phyloP scores from a whole-genome alignment of 2,113 vertebrate genomes.

The Rhea americana region DNA sequence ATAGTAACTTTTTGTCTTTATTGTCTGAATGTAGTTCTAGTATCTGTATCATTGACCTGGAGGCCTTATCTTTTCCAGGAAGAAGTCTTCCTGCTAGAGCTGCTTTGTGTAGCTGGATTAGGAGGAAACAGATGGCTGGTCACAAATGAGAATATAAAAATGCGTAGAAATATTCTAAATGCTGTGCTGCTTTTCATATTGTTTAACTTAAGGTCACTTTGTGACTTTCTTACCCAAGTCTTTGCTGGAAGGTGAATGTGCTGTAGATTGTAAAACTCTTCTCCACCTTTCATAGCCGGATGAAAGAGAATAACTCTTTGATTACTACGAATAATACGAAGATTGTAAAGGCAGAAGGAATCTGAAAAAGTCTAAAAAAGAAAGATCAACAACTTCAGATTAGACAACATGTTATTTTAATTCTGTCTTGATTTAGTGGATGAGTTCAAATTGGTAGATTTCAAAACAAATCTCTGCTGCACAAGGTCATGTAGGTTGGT shows the following conservation, averaged over 20 bases:
- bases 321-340: conserved; percentile 6
- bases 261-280: conserved; percentile 44
- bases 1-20: background rate
- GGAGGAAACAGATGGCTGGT: conserved; percentile 7
- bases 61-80: conserved; percentile 44
- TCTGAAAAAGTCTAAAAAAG: conserved; percentile 3
- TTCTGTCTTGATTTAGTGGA: conserved; percentile 29
- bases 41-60: background rate
- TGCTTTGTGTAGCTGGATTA: conserved; percentile 21
- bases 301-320: conserved; percentile 43
- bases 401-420: conserved; percentile 27
- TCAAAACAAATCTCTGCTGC: background rate
- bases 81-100: background rate
- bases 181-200: background rate
- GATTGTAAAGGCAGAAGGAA: background rate
- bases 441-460: background rate
- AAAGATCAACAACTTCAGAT: conserved; percentile 40
- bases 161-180: conserved; percentile 1
- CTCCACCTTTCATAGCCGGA: conserved; percentile 13
- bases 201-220: background rate
- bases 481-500: background rate
- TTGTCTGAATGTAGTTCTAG: background rate
- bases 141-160: conserved; percentile 30
- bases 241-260: conserved; percentile 6
- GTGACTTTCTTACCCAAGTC: background rate